Conservation (phyloP, 1,140 invertebrate species). For the Drosophila orena region DNA sequence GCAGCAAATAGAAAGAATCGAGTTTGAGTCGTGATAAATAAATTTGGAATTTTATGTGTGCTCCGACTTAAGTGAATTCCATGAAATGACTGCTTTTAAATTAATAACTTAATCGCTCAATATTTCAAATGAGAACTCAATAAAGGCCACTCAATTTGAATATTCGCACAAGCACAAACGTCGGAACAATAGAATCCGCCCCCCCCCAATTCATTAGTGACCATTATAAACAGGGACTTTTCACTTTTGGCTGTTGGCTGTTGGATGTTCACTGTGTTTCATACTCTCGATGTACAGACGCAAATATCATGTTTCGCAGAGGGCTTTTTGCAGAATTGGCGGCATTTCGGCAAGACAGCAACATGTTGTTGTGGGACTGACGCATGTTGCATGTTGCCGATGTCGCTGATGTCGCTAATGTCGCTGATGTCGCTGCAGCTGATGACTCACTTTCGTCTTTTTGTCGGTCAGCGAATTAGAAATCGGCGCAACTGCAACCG, state of each 20-base stretch:
- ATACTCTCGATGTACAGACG: too few species aligned
- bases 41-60: constrained; percentile 24
- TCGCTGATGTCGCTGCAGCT: constrained; percentile 8
- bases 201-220: too few species aligned
- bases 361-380: constrained; percentile 25
- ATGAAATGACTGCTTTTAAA: constrained; percentile 14
- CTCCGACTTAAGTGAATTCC: not conserved
- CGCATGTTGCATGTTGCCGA: constrained; percentile 48
- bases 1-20: constrained; percentile 17
- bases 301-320: constrained; percentile 21
- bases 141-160: not conserved
- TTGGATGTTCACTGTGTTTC: too few species aligned
- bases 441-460: constrained; percentile 57
- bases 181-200: too few species aligned
- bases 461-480: constrained; percentile 64
- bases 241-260: too few species aligned
- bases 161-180: not conserved
- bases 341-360: constrained; percentile 17
- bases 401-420: not conserved
- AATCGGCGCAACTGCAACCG: constrained; percentile 44
- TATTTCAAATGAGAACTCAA: constrained; percentile 9
- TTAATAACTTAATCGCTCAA: constrained; percentile 26
- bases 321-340: constrained; percentile 8
- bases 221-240: not conserved
- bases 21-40: constrained; percentile 15